These are phyloP conservation scores for Crotalus helleri DNA, from an alignment of 2,113 vertebrate species.

Conservation along the genomic window DNA sequence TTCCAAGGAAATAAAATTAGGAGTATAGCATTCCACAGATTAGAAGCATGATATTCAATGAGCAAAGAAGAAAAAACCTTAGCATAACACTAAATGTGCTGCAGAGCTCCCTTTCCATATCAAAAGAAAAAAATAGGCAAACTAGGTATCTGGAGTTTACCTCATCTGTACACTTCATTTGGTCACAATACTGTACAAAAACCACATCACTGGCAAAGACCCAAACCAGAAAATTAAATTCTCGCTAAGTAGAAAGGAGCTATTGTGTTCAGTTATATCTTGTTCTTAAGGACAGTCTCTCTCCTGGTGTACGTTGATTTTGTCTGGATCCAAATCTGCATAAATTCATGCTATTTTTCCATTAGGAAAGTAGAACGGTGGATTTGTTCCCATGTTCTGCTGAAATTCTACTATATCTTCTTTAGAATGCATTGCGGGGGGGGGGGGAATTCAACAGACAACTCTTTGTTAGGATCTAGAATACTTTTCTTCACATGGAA, in stretches of 20 bases:
- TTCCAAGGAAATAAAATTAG: not conserved
- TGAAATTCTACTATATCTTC: not conserved
- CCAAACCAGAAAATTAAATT: not conserved
- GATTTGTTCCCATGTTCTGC: not conserved
- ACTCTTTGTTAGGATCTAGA: constrained; percentile 19
- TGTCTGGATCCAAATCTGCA: not conserved
- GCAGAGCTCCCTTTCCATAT: not conserved
- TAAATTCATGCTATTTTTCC: not conserved
- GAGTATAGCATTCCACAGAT: not conserved
- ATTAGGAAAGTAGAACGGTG: not conserved
- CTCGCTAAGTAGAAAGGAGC: not conserved
- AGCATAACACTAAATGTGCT: not conserved
- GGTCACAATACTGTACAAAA: not conserved
- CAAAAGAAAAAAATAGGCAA: not conserved
- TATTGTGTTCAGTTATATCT: not conserved
- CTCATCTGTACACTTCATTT: not conserved
- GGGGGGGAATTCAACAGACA: constrained; percentile 6
- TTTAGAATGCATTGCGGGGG: constrained; percentile 20
- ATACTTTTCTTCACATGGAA: constrained; percentile 6
- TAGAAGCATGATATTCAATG: not conserved
- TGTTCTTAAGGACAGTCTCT: not conserved
- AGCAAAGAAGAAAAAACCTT: not conserved
- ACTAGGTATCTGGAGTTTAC: not conserved
- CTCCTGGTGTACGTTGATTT: not conserved
- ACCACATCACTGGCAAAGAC: not conserved